These are phyloP conservation scores for Cyprinodon diabolis DNA, from an alignment of 2,797 vertebrate genomes.

Conservation along the genomic window DNA sequence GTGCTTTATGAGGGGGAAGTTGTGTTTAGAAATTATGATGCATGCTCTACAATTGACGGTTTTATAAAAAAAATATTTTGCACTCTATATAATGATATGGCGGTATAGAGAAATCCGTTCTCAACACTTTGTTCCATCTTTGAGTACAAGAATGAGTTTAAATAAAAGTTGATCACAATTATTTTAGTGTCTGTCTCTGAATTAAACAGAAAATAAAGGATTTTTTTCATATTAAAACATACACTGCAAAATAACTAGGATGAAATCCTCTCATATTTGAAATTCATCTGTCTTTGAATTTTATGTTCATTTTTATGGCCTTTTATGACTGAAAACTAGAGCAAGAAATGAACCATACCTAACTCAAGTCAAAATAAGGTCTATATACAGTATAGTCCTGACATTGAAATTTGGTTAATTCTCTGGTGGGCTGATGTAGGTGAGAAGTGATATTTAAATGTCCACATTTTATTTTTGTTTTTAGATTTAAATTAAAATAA, in stretches of 20 bases:
- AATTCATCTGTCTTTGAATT: not conserved
- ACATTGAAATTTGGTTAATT: not conserved
- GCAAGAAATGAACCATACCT: too few relatives aligned
- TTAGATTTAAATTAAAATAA: too few relatives aligned
- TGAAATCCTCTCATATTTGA: not conserved
- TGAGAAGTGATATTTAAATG: too few relatives aligned
- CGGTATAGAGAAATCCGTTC: not conserved
- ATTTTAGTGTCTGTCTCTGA: not conserved
- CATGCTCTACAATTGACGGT: not conserved
- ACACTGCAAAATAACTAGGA: not conserved
- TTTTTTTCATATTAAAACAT: not conserved
- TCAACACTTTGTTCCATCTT: not conserved
- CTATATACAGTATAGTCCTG: not conserved
- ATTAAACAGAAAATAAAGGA: not conserved
- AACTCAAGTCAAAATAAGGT: not conserved
- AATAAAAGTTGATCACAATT: not conserved
- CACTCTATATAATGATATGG: not conserved
- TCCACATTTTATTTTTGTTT: too few relatives aligned
- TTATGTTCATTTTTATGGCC: not conserved
- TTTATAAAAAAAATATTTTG: slow-evolving; percentile 1
- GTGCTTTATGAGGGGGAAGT: not conserved
- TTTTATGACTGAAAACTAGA: not conserved
- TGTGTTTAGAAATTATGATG: not conserved
- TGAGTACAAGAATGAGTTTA: not conserved
- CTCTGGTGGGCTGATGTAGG: not conserved